Percentiles rank a stretch among this genome's conserved stretches.
Evolutionary conservation across 2,797 vertebrate genomes (phyloP).

Genomic region (Calcarius lapponicus): DNA sequence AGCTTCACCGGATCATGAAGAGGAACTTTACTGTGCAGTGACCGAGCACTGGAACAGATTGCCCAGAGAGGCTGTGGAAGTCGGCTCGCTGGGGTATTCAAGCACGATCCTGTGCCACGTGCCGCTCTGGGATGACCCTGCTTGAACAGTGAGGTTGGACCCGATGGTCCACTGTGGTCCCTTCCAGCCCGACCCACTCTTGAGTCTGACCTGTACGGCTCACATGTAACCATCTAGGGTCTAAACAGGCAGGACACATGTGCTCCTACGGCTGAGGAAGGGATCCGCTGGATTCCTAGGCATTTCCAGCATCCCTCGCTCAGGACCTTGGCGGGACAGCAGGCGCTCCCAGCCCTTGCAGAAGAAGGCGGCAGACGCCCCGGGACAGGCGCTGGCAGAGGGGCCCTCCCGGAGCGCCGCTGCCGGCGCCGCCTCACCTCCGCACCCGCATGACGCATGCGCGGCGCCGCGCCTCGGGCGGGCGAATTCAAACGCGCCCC

Average conservation of each 20-base stretch:
- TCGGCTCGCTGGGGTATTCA: no score
- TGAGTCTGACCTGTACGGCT: no score
- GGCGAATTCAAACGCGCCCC: conserved; percentile 14
- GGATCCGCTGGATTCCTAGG: fast-evolving
- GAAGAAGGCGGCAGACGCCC: neutral
- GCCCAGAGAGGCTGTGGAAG: neutral
- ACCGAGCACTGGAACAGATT: no score
- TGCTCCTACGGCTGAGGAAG: neutral
- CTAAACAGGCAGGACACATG: fast-evolving
- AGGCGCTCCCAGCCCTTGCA: fast-evolving
- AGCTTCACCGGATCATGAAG: neutral
- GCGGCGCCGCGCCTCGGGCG: neutral
- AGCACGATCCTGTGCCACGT: no score
- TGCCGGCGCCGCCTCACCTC: fast-evolving
- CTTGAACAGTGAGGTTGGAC: neutral
- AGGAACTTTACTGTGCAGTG: neutral
- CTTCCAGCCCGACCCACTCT: neutral
- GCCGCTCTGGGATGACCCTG: neutral
- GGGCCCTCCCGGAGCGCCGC: fast-evolving
- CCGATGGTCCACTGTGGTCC: fast-evolving
- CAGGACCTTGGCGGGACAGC: fast-evolving
- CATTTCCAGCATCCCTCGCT: fast-evolving
- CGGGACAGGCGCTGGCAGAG: no score
- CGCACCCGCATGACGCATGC: neutral
- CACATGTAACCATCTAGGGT: fast-evolving